Base-by-base conservation (phyloP, 2,888 invertebrate species). In the Globia sparganii region DNA sequence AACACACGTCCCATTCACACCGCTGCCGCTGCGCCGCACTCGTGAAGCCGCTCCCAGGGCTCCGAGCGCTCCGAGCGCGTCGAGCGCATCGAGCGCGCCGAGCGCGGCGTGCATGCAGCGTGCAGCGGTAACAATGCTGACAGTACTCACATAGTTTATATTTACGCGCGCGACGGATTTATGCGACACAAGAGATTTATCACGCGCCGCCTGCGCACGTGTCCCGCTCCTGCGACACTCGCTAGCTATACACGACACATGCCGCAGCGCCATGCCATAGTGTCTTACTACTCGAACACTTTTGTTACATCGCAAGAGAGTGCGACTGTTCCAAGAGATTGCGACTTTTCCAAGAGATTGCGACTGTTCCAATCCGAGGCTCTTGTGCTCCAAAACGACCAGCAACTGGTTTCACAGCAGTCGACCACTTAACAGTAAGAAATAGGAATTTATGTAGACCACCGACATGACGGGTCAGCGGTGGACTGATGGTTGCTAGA, bases 141-240 rank as follows among this genome's bases (percentile, higher is more conserved):
- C 87, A 86, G 86, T 87, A 86, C 86, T 85, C 71, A 80, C 86
- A 83, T 85, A 74, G 78, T 82, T 80, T 85, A 86, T 89, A 88
- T 86, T 89, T 85, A 86, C 80, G 72, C 71, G 84, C 77, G 86
- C 83, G 78, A 61, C 67, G 79, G 88, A 90, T 91, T 90, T 91
- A 91, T 91, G 88, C 68, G 86, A 59, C 86, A 81, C 75, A 80
- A 82, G 85, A 89, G 91, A 92, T 92, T 92, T 91, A 92, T 91
- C 78, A 86, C 87, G 86, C 86, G 83, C 68, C 86, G 88, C 85
- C 73, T 80, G 88, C 85, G 81, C 90, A 89, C 88, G 87, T 87
- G 88, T 80, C 73, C 77, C 67, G 43, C 69, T 62, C 72, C 34
- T n/a, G 68, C 8, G n/a, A 31, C 37, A 56, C 71, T 40, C 62